phyloP scores from a whole-genome alignment of 2,888 invertebrate species.

The Thymelicus sylvestris region DNA sequence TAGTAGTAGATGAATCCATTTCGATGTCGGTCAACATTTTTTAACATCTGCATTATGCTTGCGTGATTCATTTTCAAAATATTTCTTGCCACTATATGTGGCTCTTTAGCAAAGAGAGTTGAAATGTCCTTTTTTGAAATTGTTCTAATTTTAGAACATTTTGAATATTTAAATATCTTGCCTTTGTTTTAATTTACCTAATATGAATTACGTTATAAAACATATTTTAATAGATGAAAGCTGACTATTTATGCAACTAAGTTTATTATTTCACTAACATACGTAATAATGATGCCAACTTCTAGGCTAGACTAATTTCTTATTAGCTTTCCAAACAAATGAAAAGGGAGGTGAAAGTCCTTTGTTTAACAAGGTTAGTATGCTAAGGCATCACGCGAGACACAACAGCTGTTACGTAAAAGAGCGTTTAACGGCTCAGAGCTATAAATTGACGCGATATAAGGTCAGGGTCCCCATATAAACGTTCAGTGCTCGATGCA shows the following conservation, averaged over 20 bases:
- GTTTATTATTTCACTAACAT: neutral
- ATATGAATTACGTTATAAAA: too few species aligned
- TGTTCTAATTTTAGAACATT: too few species aligned
- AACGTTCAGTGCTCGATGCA: slow-evolving; percentile 81
- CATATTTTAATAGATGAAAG: too few species aligned
- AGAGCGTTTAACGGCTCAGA: slow-evolving; percentile 74
- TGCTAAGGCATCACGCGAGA: slow-evolving; percentile 68
- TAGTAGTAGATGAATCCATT: too few species aligned
- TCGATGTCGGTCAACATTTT: too few species aligned
- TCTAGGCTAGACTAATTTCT: slow-evolving; percentile 37
- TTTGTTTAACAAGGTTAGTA: slow-evolving; percentile 68
- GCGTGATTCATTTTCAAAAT: too few species aligned
- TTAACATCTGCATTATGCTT: too few species aligned
- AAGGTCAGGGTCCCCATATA: slow-evolving; percentile 84
- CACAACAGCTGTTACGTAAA: slow-evolving; percentile 81
- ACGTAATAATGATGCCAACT: neutral
- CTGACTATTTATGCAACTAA: neutral
- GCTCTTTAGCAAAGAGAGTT: too few species aligned
- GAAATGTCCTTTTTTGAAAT: too few species aligned
- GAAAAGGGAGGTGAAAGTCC: slow-evolving; percentile 70
- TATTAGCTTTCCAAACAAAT: slow-evolving; percentile 48
- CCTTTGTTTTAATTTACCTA: too few species aligned
- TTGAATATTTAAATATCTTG: too few species aligned
- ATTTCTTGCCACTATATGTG: too few species aligned
- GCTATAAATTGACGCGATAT: slow-evolving; percentile 82